Evolutionary conservation across 1,140 invertebrate genomes (phyloP), one percentile per base, ranked within the genome.

Genomic region (Sweltsa coloradensis): DNA sequence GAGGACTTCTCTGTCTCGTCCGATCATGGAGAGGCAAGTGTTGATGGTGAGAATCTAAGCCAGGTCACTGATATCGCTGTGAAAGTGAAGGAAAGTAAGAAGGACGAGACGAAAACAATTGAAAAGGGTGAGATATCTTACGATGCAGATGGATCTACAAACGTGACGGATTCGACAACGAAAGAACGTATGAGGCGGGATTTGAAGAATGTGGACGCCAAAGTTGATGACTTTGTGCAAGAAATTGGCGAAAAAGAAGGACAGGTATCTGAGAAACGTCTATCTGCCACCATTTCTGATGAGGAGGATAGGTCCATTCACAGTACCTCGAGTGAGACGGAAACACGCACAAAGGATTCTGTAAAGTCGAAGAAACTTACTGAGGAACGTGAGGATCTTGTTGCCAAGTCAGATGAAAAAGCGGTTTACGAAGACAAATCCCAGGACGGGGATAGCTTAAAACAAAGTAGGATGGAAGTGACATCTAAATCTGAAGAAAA

Each of bases 271-370:
- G 47, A 42, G 16, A 24, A 41, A 7, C 43, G 29, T 19, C 19
- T 22, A 34, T 31, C 14, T 42, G 40, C 40, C 1, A n/a, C 18
- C 1, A 27, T 49, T 44, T 29, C 27, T 21, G 47, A 29, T 31
- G 26, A 34, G 16, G 47, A 49, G 23, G 47, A 50, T 6, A 44
- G 40, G 6, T 52, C 55, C 55, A 60, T 64, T 57, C 49, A 55
- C 46, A 19, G 60, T 58, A 44, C 29, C 45, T 53, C 48, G 49
- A 59, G 49, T 44, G 55, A 31, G 56, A 41, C 41, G 18, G 41
- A 55, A 34, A 42, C 26, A 48, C 21, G 11, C 9, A 21, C 26
- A 49, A 11, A 25, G 2, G 47, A 41, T 1, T n/a, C 19, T 43
- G 24, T 29, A 22, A 22, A 41, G 18, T 6, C 24, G 21, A 29